A percentile compares a stretch with the other conserved stretches of the same genome.
Conservation (phyloP, 2,113 vertebrate species). For the Brachionichthys hirsutus region DNA sequence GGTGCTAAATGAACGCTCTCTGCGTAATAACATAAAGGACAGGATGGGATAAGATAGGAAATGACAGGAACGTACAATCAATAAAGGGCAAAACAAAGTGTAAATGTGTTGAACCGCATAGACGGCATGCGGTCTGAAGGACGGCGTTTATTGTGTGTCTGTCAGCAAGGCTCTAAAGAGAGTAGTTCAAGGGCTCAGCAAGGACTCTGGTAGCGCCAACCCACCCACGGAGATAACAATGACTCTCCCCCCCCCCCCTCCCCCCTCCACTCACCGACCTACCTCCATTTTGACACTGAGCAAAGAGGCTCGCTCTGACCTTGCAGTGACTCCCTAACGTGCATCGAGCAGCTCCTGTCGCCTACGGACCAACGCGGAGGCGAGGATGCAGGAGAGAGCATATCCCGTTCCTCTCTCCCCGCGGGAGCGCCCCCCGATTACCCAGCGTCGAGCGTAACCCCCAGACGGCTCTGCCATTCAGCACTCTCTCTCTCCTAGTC, state of each 20-base stretch:
- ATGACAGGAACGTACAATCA: too few species aligned
- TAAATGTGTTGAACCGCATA: background rate
- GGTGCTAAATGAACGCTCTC: constrained; percentile 10
- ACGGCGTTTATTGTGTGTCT: constrained; percentile 18
- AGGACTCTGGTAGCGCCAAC: constrained; percentile 35
- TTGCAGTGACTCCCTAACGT: constrained; percentile 49
- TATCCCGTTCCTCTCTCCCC: constrained; percentile 8
- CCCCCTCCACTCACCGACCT: constrained; percentile 11
- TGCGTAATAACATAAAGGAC: background rate
- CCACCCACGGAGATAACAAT: constrained; percentile 37
- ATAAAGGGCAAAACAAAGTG: too few species aligned
- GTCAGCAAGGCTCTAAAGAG: constrained; percentile 19
- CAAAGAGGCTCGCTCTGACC: constrained; percentile 45
- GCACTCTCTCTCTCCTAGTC: constrained; percentile 11
- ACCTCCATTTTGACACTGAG: constrained; percentile 55
- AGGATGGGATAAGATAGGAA: background rate
- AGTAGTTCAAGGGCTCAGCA: constrained; percentile 62
- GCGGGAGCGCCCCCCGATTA: constrained; percentile 46
- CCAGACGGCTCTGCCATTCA: constrained; percentile 38
- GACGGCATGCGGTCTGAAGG: background rate
- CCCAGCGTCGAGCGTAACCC: constrained; percentile 55
- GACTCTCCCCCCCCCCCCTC: constrained; percentile 15
- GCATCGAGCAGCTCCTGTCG: constrained; percentile 9
- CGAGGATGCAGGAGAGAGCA: constrained; percentile 21
- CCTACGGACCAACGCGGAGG: background rate